Base-by-base conservation (phyloP, 2,888 invertebrate genomes). In the Protodeltote pygarga region DNA sequence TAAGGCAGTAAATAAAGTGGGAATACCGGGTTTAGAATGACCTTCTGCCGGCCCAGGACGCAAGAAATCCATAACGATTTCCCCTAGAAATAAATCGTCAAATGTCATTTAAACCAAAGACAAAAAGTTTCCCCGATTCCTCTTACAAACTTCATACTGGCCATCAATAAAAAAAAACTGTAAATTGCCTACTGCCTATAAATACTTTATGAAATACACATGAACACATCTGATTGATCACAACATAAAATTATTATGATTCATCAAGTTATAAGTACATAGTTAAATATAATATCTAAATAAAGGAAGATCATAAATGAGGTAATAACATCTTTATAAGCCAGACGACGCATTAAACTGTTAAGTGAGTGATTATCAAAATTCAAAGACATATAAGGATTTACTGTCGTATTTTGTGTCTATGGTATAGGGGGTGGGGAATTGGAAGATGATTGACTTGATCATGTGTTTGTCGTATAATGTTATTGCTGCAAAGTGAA, bases 141-240 rank as follows among this genome's bases (percentile, higher is more conserved):
- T 11, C 16, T 24, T 48, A 47, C 24, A 28, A 46, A 32, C 63
- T 58, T 63, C 28, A 70, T 59, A 71, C 46, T 49, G 65, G 45
- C 55, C 54, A 50, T 66, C 69, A 70, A 72, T 68, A 65, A 65
- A n/a, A n/a, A n/a, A n/a, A 69, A 73, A 48, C 13, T 34, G 42
- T 57, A 47, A 62, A 64, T 65, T 51, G 55, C 16, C 41, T 64
- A 71, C 60, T 61, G 39, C 53, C 64, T 44, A 73, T 74, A 73
- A 78, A 79, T 71, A 73, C 57, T 53, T 59, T 63, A 67, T 68
- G 63, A 72, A 73, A 73, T 69, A 66, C 60, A 58, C n/a, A n/a
- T n/a, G n/a, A n/a, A n/a, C n/a, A n/a, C n/a, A 55, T 64, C 28
- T 48, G 75, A 79, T 75, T 69, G 76, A 78, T 71, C 54, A 58